These are phyloP conservation scores for Diabrotica balteata DNA, from an alignment of 2,888 invertebrate species.

Conservation along the genomic window DNA sequence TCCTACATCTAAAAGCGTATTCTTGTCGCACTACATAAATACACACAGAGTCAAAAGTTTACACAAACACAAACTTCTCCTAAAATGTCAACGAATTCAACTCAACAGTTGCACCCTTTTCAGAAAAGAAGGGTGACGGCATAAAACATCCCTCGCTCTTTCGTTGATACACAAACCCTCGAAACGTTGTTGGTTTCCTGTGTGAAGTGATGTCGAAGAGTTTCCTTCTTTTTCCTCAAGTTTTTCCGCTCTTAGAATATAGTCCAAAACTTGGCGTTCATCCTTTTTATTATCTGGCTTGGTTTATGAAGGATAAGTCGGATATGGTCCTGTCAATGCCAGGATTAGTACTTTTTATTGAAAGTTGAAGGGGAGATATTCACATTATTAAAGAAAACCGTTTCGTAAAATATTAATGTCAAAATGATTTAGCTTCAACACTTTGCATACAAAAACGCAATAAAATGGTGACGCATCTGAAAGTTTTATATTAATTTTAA, in stretches of 20 bases:
- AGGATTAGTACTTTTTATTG: neutral
- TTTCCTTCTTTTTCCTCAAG: neutral
- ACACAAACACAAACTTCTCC: neutral
- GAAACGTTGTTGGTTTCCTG: conserved; percentile 2
- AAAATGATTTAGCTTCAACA: no score
- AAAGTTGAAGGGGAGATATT: neutral
- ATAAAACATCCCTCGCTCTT: conserved; percentile 6
- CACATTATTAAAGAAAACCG: no score
- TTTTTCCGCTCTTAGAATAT: neutral
- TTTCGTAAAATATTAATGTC: no score
- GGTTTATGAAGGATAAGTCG: no score
- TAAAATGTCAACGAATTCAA: neutral
- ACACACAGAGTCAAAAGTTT: conserved; percentile 8
- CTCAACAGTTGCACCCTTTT: conserved; percentile 4
- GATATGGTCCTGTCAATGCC: neutral
- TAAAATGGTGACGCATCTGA: no score
- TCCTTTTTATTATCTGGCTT: neutral
- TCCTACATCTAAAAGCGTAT: neutral
- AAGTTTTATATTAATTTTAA: no score
- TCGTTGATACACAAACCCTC: conserved; percentile 6
- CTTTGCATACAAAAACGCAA: no score
- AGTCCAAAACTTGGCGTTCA: neutral
- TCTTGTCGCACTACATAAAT: conserved; percentile 4
- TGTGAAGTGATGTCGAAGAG: conserved; percentile 6
- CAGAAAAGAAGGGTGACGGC: conserved; percentile 5